These are phyloP conservation scores for Aptenodytes forsteri DNA, from an alignment of 2,113 vertebrate species.

Conservation along the genomic window DNA sequence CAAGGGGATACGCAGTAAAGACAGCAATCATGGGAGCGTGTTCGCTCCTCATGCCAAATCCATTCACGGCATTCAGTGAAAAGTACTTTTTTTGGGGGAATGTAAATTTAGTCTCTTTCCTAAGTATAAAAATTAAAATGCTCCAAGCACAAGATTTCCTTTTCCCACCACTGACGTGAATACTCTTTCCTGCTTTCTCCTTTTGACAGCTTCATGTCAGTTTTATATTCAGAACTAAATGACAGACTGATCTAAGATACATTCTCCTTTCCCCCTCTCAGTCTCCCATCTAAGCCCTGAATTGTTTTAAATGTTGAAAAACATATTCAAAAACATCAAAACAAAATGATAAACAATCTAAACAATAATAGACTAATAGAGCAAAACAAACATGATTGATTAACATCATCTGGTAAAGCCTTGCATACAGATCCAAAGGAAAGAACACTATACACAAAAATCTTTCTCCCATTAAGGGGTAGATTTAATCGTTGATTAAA, in stretches of 20 bases:
- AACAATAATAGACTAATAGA: not conserved
- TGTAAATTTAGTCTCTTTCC: not conserved
- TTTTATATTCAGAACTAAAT: not conserved
- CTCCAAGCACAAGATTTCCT: not conserved
- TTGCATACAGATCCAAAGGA: not conserved
- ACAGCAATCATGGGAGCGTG: not conserved
- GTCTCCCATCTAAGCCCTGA: not conserved
- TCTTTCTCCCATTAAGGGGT: not conserved
- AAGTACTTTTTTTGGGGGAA: not conserved
- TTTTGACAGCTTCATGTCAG: not conserved
- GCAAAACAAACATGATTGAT: not conserved
- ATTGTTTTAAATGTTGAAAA: not conserved
- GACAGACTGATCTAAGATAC: not conserved
- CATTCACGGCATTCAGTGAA: not conserved
- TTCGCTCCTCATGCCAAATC: not conserved
- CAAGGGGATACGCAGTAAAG: not conserved
- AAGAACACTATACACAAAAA: not conserved
- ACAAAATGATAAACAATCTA: not conserved
- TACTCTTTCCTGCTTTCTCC: not conserved
- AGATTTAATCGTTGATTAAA: constrained; percentile 2
- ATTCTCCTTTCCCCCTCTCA: not conserved
- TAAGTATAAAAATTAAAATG: not conserved
- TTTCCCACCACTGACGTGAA: not conserved
- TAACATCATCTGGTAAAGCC: not conserved
- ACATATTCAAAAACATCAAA: not conserved